Percentiles rank a stretch among this genome's conserved stretches.
These are phyloP conservation scores for Conger conger DNA, from an alignment of 2,113 vertebrate species.

Conservation along the genomic window DNA sequence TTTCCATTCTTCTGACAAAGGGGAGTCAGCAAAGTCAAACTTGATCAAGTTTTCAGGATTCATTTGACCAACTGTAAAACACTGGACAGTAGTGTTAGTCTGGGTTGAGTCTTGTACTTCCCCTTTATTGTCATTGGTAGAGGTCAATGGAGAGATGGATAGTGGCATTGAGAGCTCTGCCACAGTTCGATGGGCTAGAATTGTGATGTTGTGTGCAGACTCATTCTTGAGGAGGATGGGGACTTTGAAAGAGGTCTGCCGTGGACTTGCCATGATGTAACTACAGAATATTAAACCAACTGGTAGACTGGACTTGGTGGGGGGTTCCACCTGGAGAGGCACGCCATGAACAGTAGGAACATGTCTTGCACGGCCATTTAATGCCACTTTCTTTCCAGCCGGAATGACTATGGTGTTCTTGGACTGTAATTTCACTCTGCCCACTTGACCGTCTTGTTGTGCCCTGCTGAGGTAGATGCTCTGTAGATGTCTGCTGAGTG, in stretches of 20 bases:
- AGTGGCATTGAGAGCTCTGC: constrained; percentile 9
- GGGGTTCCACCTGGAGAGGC: background rate
- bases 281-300: constrained; percentile 10
- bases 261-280: constrained; percentile 19
- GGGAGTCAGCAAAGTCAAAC: constrained; percentile 16
- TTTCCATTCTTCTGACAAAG: constrained; percentile 11
- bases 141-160: background rate
- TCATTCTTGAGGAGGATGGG: constrained; percentile 25
- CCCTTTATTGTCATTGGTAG: background rate
- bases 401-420: constrained; percentile 15
- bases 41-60: background rate
- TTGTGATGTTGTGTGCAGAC: background rate
- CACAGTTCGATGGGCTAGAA: background rate
- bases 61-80: background rate
- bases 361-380: background rate
- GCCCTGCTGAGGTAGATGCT: background rate
- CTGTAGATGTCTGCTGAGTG: background rate
- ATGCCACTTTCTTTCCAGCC: constrained; percentile 9
- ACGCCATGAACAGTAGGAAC: background rate
- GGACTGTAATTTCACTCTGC: constrained; percentile 18
- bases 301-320: background rate
- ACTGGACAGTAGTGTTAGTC: too few species aligned
- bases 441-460: background rate
- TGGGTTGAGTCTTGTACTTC: background rate
- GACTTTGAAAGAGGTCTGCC: constrained; percentile 1